phyloP scores from a whole-genome alignment of 92 coral and sea anemone genomes.

The Porites lobata region DNA sequence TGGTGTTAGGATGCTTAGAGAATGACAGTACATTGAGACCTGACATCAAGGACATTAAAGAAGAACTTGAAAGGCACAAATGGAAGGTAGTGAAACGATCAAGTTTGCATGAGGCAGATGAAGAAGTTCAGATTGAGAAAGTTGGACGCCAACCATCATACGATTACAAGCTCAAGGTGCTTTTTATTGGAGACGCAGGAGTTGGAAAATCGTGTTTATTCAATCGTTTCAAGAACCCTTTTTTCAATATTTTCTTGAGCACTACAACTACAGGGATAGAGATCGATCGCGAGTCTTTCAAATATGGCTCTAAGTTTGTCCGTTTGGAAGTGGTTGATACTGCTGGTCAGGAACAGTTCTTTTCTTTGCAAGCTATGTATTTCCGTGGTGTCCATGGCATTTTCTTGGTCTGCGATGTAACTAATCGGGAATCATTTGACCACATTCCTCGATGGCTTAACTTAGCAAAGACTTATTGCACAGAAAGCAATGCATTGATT shows the following conservation, averaged over 20 bases:
- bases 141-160: constrained; percentile 52
- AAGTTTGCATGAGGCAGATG: not conserved
- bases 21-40: constrained; percentile 72
- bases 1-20: constrained; percentile 75
- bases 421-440: constrained; percentile 61
- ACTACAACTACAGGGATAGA: constrained; percentile 74
- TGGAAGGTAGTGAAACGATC: not conserved
- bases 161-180: constrained; percentile 80
- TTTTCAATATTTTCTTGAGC: constrained; percentile 43
- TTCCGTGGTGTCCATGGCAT: constrained; percentile 85
- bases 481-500: constrained; percentile 49
- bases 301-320: constrained; percentile 72
- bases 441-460: constrained; percentile 70
- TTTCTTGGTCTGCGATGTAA: constrained; percentile 81
- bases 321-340: constrained; percentile 75
- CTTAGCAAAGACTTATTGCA: constrained; percentile 60
- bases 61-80: constrained; percentile 54
- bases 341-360: constrained; percentile 85
- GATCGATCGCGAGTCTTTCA: constrained; percentile 59
- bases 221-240: constrained; percentile 75
- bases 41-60: constrained; percentile 43
- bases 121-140: constrained; percentile 42
- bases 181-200: constrained; percentile 79
- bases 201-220: constrained; percentile 89
- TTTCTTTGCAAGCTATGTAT: constrained; percentile 71